Percentiles rank a stretch among this genome's conserved stretches.
Conservation (phyloP, 2,888 invertebrate species). For the Latrodectus hesperus region DNA sequence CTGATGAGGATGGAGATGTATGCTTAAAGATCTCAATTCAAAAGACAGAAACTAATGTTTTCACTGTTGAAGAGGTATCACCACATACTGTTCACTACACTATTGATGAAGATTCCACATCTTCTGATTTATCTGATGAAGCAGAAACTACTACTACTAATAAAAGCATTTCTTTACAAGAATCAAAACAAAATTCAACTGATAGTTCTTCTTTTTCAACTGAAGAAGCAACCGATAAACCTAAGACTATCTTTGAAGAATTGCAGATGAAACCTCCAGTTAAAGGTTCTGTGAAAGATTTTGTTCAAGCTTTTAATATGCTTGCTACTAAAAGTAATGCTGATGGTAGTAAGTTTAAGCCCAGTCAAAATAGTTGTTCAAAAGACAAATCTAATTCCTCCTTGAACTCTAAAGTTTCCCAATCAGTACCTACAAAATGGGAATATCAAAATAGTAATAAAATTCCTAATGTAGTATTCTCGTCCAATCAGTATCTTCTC, state of each 20-base stretch:
- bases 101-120: constrained; percentile 54
- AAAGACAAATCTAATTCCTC: neutral
- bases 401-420: constrained; percentile 8
- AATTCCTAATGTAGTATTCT: neutral
- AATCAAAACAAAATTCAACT: constrained; percentile 21
- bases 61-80: constrained; percentile 61
- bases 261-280: constrained; percentile 45
- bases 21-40: constrained; percentile 64
- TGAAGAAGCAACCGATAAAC: constrained; percentile 34
- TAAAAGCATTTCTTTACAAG: neutral
- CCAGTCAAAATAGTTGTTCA: neutral
- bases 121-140: constrained; percentile 52
- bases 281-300: constrained; percentile 62
- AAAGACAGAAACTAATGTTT: constrained; percentile 64
- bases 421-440: constrained; percentile 64
- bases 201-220: constrained; percentile 30
- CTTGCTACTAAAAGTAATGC: constrained; percentile 32
- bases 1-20: constrained; percentile 40
- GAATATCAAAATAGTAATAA: constrained; percentile 46
- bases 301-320: constrained; percentile 63
- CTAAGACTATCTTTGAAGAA: constrained; percentile 62
- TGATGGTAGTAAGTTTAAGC: neutral
- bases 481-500: constrained; percentile 23
- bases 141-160: neutral
- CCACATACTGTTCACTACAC: constrained; percentile 40